Evolutionary conservation across 1,140 invertebrate species (phyloP), one percentile per base, ranked within the genome.

Genomic region (Pseudomyrmex cubaensis): DNA sequence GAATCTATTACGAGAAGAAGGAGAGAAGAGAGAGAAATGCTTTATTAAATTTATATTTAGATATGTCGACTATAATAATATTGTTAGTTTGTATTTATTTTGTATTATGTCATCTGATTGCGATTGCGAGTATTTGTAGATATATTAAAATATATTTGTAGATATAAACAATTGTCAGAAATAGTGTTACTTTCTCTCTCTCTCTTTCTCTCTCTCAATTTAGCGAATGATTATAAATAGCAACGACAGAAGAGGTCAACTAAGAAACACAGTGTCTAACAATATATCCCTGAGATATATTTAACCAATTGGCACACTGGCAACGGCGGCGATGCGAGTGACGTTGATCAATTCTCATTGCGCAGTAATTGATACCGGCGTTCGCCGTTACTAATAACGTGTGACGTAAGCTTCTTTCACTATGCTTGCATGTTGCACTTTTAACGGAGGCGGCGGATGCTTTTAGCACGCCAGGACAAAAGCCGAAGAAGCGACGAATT

Each of bases 401-500:
- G 15, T 72, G 76, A 80, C 76, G 76, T 59, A 70, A 80, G 57
- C 44, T 10, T 17, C 56, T 72, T 61, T 59, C 22, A 57, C 59
- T 35, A 35, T 35, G 35, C 35, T 35, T 35, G 25, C 76, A 70
- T n/a, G 35, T 64, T 54, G 35, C 25, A 56, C 75, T 44, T 62
- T 83, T 80, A 80, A 78, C 50, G 63, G 44, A 25, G 56, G 20
- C 56, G 52, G 69, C 70, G 59, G 22, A 75, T 35, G 64, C 25
- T 82, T 87, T 83, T 78, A 75, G 62, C 82, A 69, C 20, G 74
- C 15, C 70, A 85, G 90, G 87, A 93, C 87, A 91, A 91, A 92
- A 92, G 74, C 69, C 48, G 78, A 86, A 89, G 90, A 82, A 90
- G 85, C 85, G 85, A 87, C 87, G 89, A 93, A 93, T 93, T 93